These are phyloP conservation scores for Ceyx melanurus DNA, from an alignment of 2,113 vertebrate species.

Conservation along the genomic window DNA sequence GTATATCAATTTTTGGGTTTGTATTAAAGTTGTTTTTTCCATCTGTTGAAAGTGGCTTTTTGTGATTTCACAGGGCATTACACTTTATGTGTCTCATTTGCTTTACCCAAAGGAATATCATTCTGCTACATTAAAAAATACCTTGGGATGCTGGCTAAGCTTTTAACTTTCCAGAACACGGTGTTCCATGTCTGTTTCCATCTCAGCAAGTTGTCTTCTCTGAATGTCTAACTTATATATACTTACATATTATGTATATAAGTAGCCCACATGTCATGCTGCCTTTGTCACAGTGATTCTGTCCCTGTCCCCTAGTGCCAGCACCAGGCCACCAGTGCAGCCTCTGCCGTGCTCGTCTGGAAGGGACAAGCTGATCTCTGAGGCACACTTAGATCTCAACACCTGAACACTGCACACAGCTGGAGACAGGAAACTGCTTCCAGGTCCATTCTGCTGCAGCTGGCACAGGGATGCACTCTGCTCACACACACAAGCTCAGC, in stretches of 20 bases:
- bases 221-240: neutral
- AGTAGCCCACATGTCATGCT: neutral
- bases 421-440: neutral
- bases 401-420: neutral
- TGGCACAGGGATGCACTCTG: neutral
- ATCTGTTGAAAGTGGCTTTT: conserved; percentile 62
- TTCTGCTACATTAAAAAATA: conserved; percentile 77
- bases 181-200: neutral
- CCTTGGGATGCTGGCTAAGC: neutral
- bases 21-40: conserved; percentile 54
- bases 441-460: neutral
- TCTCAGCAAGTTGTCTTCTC: neutral
- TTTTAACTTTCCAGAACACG: conserved; percentile 5
- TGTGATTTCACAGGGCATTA: conserved; percentile 83
- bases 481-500: neutral
- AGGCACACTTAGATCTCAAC: neutral
- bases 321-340: neutral
- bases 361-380: neutral
- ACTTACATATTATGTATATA: neutral
- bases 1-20: conserved; percentile 48
- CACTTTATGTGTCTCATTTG: conserved; percentile 81
- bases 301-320: neutral
- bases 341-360: neutral
- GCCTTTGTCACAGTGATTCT: neutral
- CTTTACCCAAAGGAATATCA: conserved; percentile 75